phyloP scores from a whole-genome alignment of 2,797 vertebrate genomes.

The Lepilemur septentrionalis region DNA sequence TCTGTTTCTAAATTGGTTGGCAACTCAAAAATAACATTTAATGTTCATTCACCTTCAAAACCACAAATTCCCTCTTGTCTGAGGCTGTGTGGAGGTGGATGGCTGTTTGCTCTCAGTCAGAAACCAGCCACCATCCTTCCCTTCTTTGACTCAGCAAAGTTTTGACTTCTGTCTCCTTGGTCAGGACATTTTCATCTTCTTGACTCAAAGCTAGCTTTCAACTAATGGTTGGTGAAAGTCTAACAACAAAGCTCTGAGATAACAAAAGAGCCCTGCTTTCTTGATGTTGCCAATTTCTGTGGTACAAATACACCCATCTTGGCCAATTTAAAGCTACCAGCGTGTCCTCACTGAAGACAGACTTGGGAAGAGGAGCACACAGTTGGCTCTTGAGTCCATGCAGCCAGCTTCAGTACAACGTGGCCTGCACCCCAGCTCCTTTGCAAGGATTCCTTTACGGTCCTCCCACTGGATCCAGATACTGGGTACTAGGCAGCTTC shows the following conservation, averaged over 20 bases:
- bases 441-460: not conserved
- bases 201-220: not conserved
- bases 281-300: not conserved
- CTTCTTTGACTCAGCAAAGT: not conserved
- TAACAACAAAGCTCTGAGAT: not conserved
- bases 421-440: not conserved
- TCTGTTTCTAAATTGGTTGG: not conserved
- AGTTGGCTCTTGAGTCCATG: rapidly evolving
- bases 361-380: not conserved
- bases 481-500: not conserved
- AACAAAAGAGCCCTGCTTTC: not conserved
- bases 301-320: not conserved
- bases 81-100: not conserved
- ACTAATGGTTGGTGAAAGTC: not conserved
- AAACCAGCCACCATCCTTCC: no score
- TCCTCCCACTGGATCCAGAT: not conserved
- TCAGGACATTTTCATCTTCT: not conserved
- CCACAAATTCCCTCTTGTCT: not conserved
- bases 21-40: not conserved
- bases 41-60: not conserved
- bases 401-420: rapidly evolving
- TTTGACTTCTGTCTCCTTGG: not conserved
- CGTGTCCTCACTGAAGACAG: not conserved
- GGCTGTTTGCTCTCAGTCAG: not conserved
- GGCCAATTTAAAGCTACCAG: not conserved